These are phyloP conservation scores for Lysiphlebus fabarum DNA, from an alignment of 1,140 invertebrate genomes.

Conservation along the genomic window DNA sequence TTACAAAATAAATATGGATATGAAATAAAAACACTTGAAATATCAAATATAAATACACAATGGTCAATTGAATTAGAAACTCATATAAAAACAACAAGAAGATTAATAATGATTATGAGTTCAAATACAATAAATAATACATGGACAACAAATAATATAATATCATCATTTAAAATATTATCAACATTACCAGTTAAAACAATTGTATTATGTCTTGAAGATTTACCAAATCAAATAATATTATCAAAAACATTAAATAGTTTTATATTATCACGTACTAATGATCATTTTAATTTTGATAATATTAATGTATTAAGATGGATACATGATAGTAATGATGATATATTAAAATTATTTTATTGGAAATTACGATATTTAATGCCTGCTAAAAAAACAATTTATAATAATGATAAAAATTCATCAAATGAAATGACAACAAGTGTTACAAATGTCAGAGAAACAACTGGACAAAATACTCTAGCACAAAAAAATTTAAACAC, in stretches of 20 bases:
- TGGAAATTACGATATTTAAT: constrained; percentile 46
- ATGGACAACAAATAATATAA: constrained; percentile 46
- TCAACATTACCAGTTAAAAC: constrained; percentile 33
- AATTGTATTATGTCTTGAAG: constrained; percentile 44
- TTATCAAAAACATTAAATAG: constrained; percentile 40
- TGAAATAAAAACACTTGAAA: constrained; percentile 47
- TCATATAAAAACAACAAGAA: constrained; percentile 36
- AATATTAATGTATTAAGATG: constrained; percentile 43
- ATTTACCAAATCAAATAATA: constrained; percentile 38
- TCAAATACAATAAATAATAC: constrained; percentile 40
- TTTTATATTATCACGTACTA: constrained; percentile 21
- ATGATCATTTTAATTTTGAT: constrained; percentile 33
- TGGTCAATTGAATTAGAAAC: constrained; percentile 47
- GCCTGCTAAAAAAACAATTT: constrained; percentile 37
- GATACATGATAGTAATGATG: constrained; percentile 25
- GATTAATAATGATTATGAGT: constrained; percentile 46
- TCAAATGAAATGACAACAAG: constrained; percentile 27
- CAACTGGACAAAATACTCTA: too few species aligned
- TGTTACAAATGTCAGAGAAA: too few species aligned
- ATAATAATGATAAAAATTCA: too few species aligned
- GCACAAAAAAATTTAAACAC: too few species aligned
- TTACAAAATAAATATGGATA: constrained; percentile 49
- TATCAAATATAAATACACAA: constrained; percentile 44
- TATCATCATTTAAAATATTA: constrained; percentile 41
- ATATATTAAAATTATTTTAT: constrained; percentile 40